Evolutionary conservation across 2,113 vertebrate genomes (phyloP).

Genomic region (Callithrix jacchus): DNA sequence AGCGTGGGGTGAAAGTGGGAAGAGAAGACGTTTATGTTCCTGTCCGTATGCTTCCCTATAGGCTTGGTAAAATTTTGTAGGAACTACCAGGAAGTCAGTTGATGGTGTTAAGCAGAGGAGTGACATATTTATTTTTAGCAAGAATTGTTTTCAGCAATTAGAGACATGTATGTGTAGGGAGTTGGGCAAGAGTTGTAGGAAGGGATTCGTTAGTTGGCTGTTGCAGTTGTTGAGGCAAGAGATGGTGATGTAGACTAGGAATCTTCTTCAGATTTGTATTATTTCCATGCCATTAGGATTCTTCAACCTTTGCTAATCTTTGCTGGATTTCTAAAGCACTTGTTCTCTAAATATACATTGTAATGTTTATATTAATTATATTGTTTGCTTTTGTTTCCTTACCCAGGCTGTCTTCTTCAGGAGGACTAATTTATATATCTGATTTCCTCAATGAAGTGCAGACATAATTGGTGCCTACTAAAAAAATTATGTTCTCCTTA

Average conservation of each 20-base stretch:
- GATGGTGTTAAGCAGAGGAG: not conserved
- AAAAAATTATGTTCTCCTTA: not conserved
- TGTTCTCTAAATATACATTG: not conserved
- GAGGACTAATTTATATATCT: not conserved
- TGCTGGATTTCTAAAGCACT: not conserved
- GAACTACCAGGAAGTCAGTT: not conserved
- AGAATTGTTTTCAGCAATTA: not conserved
- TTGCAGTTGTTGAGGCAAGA: not conserved
- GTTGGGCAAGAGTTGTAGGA: not conserved
- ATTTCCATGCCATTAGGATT: not conserved
- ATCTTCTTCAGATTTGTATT: not conserved
- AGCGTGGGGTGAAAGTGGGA: accelerated
- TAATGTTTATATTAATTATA: not conserved
- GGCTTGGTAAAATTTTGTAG: not conserved
- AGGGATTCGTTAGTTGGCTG: no score
- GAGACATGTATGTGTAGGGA: not conserved
- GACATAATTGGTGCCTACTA: not conserved
- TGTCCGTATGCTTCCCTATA: not conserved
- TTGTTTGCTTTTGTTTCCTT: not conserved
- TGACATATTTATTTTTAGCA: not conserved
- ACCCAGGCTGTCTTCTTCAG: not conserved
- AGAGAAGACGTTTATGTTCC: accelerated
- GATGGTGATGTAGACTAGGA: accelerated
- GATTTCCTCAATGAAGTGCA: not conserved
- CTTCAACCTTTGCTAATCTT: not conserved